phyloP scores from a whole-genome alignment of 2,888 invertebrate species.

The Branchellion lobata region DNA sequence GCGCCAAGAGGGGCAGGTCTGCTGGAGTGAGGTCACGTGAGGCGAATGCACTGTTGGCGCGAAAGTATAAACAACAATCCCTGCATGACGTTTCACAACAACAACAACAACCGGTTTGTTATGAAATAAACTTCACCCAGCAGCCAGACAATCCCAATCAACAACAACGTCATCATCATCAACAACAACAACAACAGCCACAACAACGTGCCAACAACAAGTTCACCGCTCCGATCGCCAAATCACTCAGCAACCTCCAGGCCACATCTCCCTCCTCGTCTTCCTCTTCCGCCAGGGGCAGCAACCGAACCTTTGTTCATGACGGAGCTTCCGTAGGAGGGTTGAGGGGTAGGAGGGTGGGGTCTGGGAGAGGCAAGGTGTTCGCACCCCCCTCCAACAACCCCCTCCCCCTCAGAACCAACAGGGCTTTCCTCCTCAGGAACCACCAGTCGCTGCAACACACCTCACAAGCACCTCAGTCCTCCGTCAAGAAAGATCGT shows the following conservation, averaged over 20 bases:
- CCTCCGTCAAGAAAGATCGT: neutral
- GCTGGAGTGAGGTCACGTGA: neutral
- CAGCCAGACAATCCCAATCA: too few relatives aligned
- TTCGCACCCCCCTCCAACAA: neutral
- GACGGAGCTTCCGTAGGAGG: neutral
- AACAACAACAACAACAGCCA: neutral
- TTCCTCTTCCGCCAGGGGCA: neutral
- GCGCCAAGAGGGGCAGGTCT: slow-evolving; percentile 30
- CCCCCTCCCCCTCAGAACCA: slow-evolving; percentile 17
- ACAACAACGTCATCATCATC: neutral
- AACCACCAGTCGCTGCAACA: neutral
- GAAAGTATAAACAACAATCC: neutral
- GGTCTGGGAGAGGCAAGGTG: neutral
- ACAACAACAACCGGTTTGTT: neutral
- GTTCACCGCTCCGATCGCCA: slow-evolving; percentile 35
- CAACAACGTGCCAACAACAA: neutral
- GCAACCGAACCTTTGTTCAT: neutral
- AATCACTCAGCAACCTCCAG: slow-evolving; percentile 18
- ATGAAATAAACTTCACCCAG: too few relatives aligned
- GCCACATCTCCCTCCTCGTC: neutral
- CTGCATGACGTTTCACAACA: neutral
- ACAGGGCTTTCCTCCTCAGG: slow-evolving; percentile 44
- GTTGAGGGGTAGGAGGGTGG: neutral
- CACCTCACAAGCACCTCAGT: neutral
- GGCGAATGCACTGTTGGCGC: neutral